Base-by-base conservation (phyloP, 2,888 invertebrate genomes). In the Chloromyia formosa region DNA sequence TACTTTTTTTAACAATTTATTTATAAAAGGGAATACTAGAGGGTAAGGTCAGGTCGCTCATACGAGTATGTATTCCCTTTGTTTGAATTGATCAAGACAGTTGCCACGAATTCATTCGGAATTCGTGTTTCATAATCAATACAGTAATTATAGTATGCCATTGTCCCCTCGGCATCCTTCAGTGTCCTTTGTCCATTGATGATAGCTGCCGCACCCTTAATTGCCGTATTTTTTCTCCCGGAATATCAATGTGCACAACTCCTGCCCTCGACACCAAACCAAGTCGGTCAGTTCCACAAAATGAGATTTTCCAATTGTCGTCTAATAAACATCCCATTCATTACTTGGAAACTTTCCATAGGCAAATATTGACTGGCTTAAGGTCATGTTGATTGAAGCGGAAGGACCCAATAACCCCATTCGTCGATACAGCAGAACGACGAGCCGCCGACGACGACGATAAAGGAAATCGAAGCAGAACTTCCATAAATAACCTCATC, bases 291-390 rank as follows among this genome's bases (percentile, higher is more conserved):
- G 16, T 53, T n/a, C 56, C 56, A 56, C 10, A 4, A 56, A 20
- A 56, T 20, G 18, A 56, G 20, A 20, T 16, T 53, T 20, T 56
- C 56, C 16, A 56, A 56, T 56, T 56, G 56, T 56, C 22, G 56
- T 20, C 56, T 16, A 20, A 45, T 22, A 20, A 49, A 66, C 45
- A 20, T 22, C 49, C 66, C 22, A n/a, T 49, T 49, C 42, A 49
- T 14, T 66, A 66, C 66, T 20, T 20, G 20, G 22, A 45, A 66
- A 66, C 66, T 66, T 66, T 66, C 49, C 71, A 56, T 71, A 56
- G 20, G 35, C 42, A 71, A 71, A 71, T 71, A 71, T 71, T 71
- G 71, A 71, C 71, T 20, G 42, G 40, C 71, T 58, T 71, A 14
- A 71, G 22, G 71, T 56, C 71, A 58, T 23, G 56, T 56, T 71